These are phyloP conservation scores for Tipula unca DNA, from an alignment of 2,888 invertebrate genomes.

Conservation along the genomic window DNA sequence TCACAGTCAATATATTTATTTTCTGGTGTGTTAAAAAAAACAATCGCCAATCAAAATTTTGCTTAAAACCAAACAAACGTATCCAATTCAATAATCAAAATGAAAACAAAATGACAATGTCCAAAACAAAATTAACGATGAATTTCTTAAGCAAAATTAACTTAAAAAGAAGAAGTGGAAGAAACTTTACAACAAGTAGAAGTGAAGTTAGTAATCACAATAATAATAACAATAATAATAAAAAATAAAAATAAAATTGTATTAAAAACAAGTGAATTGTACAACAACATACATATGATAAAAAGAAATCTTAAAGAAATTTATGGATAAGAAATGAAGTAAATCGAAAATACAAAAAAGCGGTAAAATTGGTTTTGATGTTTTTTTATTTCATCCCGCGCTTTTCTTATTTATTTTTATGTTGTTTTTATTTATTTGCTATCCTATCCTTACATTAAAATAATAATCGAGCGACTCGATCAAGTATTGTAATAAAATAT, in stretches of 20 bases:
- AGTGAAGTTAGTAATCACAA: conserved; percentile 14
- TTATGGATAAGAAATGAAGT: neutral
- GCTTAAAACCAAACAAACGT: neutral
- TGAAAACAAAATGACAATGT: neutral
- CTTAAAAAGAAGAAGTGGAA: neutral
- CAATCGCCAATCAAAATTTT: neutral
- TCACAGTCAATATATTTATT: neutral
- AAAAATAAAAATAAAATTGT: neutral
- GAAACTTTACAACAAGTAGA: neutral
- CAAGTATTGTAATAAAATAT: neutral
- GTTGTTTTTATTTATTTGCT: neutral
- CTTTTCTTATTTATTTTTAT: neutral
- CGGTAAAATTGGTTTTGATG: conserved; percentile 14
- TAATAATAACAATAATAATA: neutral
- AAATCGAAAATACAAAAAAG: neutral
- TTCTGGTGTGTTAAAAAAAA: neutral
- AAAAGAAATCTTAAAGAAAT: conserved; percentile 14
- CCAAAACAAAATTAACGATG: neutral
- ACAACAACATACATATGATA: neutral
- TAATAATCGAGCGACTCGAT: neutral
- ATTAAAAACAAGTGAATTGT: conserved; percentile 8
- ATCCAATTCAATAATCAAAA: neutral
- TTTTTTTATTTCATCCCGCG: conserved; percentile 1
- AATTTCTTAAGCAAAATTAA: neutral
- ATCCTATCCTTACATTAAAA: neutral